Evolutionary conservation across 2,113 vertebrate species (phyloP), one percentile per base, ranked within the genome.

Genomic region (Onychorhynchus coronatus): DNA sequence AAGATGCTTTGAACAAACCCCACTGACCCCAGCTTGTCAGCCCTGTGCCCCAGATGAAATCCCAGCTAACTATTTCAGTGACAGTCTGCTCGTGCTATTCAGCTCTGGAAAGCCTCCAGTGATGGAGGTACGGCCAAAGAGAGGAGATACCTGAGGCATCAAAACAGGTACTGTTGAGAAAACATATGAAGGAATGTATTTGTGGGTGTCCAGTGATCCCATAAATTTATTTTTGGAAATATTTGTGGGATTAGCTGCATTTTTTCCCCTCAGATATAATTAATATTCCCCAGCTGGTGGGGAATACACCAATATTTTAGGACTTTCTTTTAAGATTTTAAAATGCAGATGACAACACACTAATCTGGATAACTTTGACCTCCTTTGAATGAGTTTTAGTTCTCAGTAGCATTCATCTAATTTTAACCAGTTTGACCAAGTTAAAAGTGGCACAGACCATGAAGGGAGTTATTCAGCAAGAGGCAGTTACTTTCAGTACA

Each of bases 1-100:
- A 91, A 95, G 65, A 46, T 55, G 18, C 74, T 93, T 96, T 93
- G 76, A 95, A 77, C 47, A 94, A 95, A 52, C 19, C 33, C 81
- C 53, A 30, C 11, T 41, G 73, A 49, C 37, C 35, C 8, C 24
- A 79, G 39, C 8, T 66, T 89, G 76, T 83, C 35, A 96, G 46
- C 6, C 37, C 82, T 31, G 23, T 50, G 14, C 11, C 39, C n/a
- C 56, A 22, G 56, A 56, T 89, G 72, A 96, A 97, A 95, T 90
- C 37, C 15, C 44, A 84, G 25, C 39, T 63, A 79, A 85, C 14
- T 50, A 37, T 66, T 75, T 39, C 65, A 72, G 22, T 72, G 52
- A 46, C 71, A 30, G 56, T 23, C 24, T 80, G 14, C 66, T 89
- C 35, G 37, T 89, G n/a, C 76, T 94, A 75, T n/a, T 77, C 39